These are phyloP conservation scores for Bombus haemorrhoidalis DNA, from an alignment of 1,140 invertebrate species.

Conservation along the genomic window DNA sequence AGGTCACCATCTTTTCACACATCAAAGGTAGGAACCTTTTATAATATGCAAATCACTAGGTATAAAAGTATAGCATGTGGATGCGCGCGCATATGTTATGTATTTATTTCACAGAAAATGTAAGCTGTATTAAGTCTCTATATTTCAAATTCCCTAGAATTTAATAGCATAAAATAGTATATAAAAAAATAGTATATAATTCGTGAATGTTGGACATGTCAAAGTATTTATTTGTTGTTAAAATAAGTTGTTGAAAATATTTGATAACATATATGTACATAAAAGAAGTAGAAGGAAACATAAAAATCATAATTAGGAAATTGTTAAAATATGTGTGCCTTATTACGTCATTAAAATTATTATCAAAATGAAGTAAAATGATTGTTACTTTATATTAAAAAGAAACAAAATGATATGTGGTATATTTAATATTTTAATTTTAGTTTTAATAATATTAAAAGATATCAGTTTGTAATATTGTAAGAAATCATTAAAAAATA, in stretches of 20 bases:
- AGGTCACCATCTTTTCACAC: constrained; percentile 71
- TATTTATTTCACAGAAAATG: background rate
- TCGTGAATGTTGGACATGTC: too few relatives aligned
- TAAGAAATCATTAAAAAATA: background rate
- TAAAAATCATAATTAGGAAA: background rate
- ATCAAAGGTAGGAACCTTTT: constrained; percentile 62
- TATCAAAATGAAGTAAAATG: background rate
- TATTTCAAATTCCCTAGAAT: constrained; percentile 3
- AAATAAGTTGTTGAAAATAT: background rate
- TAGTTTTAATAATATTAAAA: background rate
- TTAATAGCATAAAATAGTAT: background rate
- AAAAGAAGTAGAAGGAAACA: background rate
- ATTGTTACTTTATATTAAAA: background rate
- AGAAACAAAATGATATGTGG: background rate
- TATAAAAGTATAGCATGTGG: constrained; percentile 7
- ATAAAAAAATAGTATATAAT: background rate
- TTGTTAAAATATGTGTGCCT: background rate
- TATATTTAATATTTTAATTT: background rate
- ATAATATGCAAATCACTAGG: constrained; percentile 50
- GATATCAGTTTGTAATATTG: background rate
- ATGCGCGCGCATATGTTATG: constrained; percentile 17
- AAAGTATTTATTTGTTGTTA: background rate
- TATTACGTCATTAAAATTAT: background rate
- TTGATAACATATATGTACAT: background rate
- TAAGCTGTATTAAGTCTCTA: background rate